phyloP scores from a whole-genome alignment of 1,140 invertebrate genomes.

The Acarapis woodi region DNA sequence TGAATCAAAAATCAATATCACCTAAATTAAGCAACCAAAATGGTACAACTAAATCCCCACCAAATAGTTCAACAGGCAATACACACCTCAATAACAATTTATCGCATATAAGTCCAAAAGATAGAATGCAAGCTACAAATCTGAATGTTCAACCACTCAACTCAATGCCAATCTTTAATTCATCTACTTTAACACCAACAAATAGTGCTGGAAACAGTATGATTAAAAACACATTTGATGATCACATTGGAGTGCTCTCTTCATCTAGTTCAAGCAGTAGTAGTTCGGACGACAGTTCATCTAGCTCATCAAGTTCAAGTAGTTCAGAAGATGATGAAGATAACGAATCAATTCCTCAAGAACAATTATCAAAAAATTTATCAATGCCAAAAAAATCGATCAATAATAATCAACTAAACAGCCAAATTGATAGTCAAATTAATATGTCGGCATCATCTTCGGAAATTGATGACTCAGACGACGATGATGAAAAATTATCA shows the following conservation, averaged over 20 bases:
- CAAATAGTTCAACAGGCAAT: neutral
- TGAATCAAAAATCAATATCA: neutral
- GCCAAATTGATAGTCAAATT: neutral
- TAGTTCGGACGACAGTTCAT: conserved; percentile 4
- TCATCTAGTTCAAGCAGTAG: conserved; percentile 13
- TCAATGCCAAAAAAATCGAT: neutral
- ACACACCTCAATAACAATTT: neutral
- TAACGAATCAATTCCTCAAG: conserved; percentile 11
- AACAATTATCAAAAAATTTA: neutral
- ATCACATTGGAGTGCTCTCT: too few species aligned
- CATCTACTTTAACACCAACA: neutral
- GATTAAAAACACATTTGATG: conserved; percentile 16
- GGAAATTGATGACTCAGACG: neutral
- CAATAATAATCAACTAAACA: conserved; percentile 1
- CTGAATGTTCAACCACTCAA: neutral
- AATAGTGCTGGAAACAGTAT: conserved; percentile 11
- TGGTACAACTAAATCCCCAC: too few species aligned
- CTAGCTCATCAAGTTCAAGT: neutral
- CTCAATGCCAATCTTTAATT: neutral
- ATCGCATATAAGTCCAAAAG: neutral
- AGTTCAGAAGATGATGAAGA: neutral
- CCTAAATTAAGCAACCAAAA: neutral
- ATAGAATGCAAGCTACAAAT: neutral
- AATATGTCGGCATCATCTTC: neutral
- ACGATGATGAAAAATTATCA: neutral